Evolutionary conservation across 64 coral and sea anemone genomes (phyloP), one percentile per base, ranked within the genome.

Genomic region (Pachyseris speciosa): DNA sequence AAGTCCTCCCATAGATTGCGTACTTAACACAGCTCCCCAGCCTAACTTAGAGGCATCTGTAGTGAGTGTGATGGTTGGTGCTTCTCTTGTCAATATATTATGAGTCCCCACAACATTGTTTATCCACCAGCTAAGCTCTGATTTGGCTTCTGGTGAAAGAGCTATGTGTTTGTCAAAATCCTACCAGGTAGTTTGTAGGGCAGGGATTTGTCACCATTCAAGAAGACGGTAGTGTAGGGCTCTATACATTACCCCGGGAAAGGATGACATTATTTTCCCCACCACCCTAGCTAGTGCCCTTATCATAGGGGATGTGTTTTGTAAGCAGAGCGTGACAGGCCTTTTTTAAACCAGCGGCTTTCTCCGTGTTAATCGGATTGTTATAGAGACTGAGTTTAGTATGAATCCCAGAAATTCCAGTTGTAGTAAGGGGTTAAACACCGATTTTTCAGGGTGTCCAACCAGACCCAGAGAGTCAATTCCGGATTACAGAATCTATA

Each of bases 11-110:
- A 75, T 19, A 61, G 38, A 58, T 20, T 29, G 36, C 28, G 34
- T 13, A 17, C 55, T 53, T 74, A 47, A 74, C 45, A 67, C 53
- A 44, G 87, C 87, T 41, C 73, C 87, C 74, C 87, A 90, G 41
- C 87, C 59, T 32, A 45, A 26, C 37, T 67, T 66, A 30, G 74
- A 90, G 25, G 74, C 87, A 90, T 90, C 87, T 78, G 74, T 67
- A 13, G 73, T 78, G 57, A 89, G 17, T 15, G 30, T 42, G 40
- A 77, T 61, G 17, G n/a, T 42, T 64, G 72, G 87, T 17, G 57
- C 60, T 49, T 74, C 87, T 78, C 66, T 55, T 66, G 55, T 67
- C 48, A 88, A 39, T n/a, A 45, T 26, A 28, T 80, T 80, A 63
- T 78, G 78, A 66, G 72, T 40, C 30, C 7, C 31, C 37, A 44